Evolutionary conservation across 37 sponge, comb jelly and placozoan species (phyloP), one percentile per base, ranked within the genome.

Genomic region (Axinella damicornis): DNA sequence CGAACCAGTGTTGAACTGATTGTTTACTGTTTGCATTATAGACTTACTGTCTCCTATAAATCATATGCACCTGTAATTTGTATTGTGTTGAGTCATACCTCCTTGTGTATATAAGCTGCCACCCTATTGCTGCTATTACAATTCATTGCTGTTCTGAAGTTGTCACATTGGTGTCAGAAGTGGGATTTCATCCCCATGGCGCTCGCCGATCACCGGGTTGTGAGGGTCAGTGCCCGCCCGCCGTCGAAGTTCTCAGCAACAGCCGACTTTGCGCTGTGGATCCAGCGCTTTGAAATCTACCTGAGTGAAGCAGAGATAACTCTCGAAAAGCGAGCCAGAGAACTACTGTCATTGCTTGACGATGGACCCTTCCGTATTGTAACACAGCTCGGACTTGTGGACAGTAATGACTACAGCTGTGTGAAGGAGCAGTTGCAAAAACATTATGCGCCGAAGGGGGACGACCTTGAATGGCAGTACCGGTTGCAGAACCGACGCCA

Each of bases 341-440:
- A 69, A 69, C 35, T 69, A 22, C 35, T 69, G 37, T 69, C 35
- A 4, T 12, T 69, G 2, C 71, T 69, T 34, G 71, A 69, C 9
- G 71, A 69, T 36, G 71, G 32, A 32, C 33, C 71, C 33, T 69
- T 69, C 35, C 28, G 71, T 31, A 69, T 69, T 32, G 71, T 69
- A 30, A 69, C 35, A 22, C 71, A 69, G 32, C 33, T 69, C 22
- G 71, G 35, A 22, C 33, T 69, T 69, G 21, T 69, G 28, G 71
- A 31, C 35, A 69, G 64, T 28, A 28, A 46, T 9, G 9, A 46
- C 9, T 46, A 46, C 46, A 9, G 9, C 46, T 46, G 9, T 46
- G 4, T 46, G 46, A 46, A 46, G 9, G 46, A 46, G 9, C 46
- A 46, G 46, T 46, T 46, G 46, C 46, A 46, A 46, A 46, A 46